Evolutionary conservation across 2,113 vertebrate genomes (phyloP).

Genomic region (Larimichthys polyactis): DNA sequence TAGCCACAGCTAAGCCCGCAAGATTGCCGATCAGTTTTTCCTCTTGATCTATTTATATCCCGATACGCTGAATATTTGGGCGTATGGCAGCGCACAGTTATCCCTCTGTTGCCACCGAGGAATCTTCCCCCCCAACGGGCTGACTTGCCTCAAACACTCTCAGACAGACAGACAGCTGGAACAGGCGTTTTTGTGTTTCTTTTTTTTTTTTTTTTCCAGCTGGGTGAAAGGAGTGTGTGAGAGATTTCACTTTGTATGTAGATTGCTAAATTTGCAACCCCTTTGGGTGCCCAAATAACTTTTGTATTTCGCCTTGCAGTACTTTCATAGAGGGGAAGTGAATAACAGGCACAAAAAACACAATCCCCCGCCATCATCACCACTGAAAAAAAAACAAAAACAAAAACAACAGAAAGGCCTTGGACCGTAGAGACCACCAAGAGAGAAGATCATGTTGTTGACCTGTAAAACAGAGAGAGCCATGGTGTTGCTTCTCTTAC

Average conservation of each 20-base stretch:
- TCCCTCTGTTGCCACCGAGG: conserved; percentile 74
- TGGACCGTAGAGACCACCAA: conserved; percentile 48
- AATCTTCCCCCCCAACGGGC: conserved; percentile 58
- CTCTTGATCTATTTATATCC: conserved; percentile 77
- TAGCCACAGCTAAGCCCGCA: conserved; percentile 61
- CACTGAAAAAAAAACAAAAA: not conserved
- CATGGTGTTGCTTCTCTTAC: conserved; percentile 58
- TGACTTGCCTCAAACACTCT: conserved; percentile 69
- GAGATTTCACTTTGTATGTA: conserved; percentile 49
- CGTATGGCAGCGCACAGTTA: conserved; percentile 61
- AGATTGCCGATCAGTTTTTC: conserved; percentile 71
- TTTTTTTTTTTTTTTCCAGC: not conserved
- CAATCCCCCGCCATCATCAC: not conserved
- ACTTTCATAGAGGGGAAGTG: conserved; percentile 35
- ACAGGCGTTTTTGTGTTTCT: not conserved
- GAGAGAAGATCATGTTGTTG: conserved; percentile 51
- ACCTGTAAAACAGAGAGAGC: conserved; percentile 56
- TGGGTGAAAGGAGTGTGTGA: conserved; percentile 41
- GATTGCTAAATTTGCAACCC: conserved; percentile 51
- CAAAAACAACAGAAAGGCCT: conserved; percentile 36
- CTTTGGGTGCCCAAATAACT: conserved; percentile 58
- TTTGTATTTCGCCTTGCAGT: conserved; percentile 59
- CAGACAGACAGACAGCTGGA: conserved; percentile 68
- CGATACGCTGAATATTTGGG: conserved; percentile 71
- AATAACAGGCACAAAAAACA: conserved; percentile 33